A percentile compares a stretch with the other conserved stretches of the same genome.
These are phyloP conservation scores for Hipparchia semele DNA, from an alignment of 2,888 invertebrate genomes.

Conservation along the genomic window DNA sequence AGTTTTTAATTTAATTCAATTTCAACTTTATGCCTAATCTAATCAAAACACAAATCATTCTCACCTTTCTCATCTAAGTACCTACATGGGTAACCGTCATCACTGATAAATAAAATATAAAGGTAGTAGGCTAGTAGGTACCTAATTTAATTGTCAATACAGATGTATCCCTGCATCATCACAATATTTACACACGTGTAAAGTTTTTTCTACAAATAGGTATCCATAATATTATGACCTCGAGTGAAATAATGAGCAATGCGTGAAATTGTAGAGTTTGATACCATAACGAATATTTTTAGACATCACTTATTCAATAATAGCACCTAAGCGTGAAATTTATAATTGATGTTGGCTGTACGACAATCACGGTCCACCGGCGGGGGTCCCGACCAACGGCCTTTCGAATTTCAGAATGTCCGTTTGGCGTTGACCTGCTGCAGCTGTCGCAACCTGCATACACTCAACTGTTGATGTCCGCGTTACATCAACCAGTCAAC, in stretches of 20 bases:
- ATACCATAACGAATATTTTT: not conserved
- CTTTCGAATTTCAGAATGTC: conserved; percentile 4
- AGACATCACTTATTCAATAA: not conserved
- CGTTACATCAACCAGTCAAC: not conserved
- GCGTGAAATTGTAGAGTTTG: not conserved
- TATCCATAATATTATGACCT: too few species aligned
- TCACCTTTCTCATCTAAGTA: not conserved
- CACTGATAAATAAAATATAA: too few species aligned
- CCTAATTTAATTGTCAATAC: too few species aligned
- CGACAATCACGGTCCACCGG: not conserved
- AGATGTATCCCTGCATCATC: too few species aligned
- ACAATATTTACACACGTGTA: not conserved
- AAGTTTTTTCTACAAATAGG: too few species aligned
- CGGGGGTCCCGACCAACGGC: not conserved
- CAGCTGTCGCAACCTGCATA: not conserved
- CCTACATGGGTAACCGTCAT: too few species aligned
- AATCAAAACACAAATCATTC: too few species aligned
- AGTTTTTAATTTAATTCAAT: too few species aligned
- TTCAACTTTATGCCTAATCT: too few species aligned
- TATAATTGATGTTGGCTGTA: conserved; percentile 5
- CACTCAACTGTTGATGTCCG: not conserved
- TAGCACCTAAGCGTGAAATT: conserved; percentile 10
- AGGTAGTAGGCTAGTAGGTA: too few species aligned
- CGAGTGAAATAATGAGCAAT: conserved; percentile 3
- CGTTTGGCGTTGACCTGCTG: conserved; percentile 3